Conservation (phyloP, 1,140 invertebrate genomes). For the Tetramorium alpestre region DNA sequence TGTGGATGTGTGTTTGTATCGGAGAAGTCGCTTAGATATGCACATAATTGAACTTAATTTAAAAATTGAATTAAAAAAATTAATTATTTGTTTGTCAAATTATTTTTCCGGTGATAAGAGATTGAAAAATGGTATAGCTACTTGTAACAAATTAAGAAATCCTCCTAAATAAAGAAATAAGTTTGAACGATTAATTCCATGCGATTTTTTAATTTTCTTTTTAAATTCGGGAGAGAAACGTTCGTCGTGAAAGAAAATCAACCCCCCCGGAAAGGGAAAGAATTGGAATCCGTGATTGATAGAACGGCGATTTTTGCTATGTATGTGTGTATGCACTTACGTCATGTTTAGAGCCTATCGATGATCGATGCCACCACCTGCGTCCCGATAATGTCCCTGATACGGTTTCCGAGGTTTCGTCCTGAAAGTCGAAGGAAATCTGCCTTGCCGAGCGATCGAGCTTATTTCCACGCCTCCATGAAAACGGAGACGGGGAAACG, state of each 20-base stretch:
- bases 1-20: background rate
- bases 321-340: constrained; percentile 41
- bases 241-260: background rate
- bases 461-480: constrained; percentile 21
- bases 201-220: background rate
- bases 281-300: background rate
- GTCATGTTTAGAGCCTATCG: constrained; percentile 34
- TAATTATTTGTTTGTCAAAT: background rate
- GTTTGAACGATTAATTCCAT: background rate
- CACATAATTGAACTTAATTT: background rate
- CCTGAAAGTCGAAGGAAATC: constrained; percentile 24
- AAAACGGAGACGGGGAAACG: constrained; percentile 21
- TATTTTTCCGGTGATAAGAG: background rate
- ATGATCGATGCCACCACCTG: constrained; percentile 45
- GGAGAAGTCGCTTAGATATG: background rate
- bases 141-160: background rate
- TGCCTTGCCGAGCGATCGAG: constrained; percentile 30
- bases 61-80: background rate
- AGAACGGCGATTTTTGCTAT: background rate
- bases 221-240: background rate
- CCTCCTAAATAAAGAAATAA: background rate
- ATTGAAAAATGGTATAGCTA: background rate
- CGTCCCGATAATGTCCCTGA: constrained; percentile 26
- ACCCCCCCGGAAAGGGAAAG: background rate
- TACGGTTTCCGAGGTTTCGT: constrained; percentile 13